Evolutionary conservation across 2,888 invertebrate genomes (phyloP), one percentile per base, ranked within the genome.

Genomic region (Hydrotaea cyrtoneurina): DNA sequence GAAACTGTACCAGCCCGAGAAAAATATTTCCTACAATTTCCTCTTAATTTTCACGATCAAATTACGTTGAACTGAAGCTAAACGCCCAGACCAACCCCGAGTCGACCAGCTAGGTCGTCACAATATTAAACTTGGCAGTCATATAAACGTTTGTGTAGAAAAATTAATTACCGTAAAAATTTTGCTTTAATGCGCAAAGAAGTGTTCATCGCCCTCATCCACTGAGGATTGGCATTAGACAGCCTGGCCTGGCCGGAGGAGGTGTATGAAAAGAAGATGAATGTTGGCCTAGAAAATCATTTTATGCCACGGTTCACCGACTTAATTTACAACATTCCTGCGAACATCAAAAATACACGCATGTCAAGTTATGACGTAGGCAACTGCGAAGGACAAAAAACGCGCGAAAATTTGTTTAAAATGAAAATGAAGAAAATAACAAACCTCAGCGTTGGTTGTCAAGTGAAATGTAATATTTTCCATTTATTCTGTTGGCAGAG

Each of bases 161-260:
- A n/a, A 83, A 80, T 83, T 83, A 83, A 83, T 83, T 83, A 69
- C 77, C 73, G 83, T 80, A 74, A 77, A 77, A 72, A 59, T 69
- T 59, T 72, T 50, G 57, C 50, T 39, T 59, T 57, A 57, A 59
- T 59, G 59, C 59, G 59, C 2, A 59, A 59, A 59, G 59, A 23
- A 59, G 26, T 59, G 26, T 26, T 50, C n/a, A 7, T 39, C 50
- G 50, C 4, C n/a, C n/a, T 43, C 10, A 43, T 15, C 3, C 2
- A 7, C 3, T 10, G 15, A n/a, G n/a, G n/a, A n/a, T n/a, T n/a
- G n/a, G n/a, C n/a, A 50, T 31, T 2, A n/a, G n/a, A 7, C 4
- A 50, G n/a, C 31, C 31, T 7, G n/a, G n/a, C n/a, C n/a, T n/a
- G n/a, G 50, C 15, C 13, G 50, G 50, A n/a, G 15, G 43, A n/a